These are phyloP conservation scores for Lymantria monacha DNA, from an alignment of 2,888 invertebrate genomes.

Conservation along the genomic window DNA sequence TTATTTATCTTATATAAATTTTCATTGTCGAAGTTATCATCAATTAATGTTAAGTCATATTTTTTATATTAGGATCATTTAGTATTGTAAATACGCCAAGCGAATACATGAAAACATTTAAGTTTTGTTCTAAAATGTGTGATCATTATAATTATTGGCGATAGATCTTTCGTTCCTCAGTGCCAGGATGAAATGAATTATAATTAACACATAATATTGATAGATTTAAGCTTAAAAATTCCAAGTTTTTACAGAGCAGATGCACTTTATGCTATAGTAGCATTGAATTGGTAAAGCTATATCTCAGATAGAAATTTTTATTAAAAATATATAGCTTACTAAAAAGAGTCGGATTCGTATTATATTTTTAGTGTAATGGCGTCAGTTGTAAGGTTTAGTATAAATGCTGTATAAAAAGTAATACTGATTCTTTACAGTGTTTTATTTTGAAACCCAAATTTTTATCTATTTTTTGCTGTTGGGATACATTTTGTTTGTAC, in stretches of 20 bases:
- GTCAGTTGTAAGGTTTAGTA: conserved; percentile 66
- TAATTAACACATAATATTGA: conserved; percentile 42
- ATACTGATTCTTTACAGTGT: conserved; percentile 70
- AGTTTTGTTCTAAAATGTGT: conserved; percentile 29
- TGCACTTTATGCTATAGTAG: conserved; percentile 61
- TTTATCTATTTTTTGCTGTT: too few relatives aligned
- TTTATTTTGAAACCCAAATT: conserved; percentile 44
- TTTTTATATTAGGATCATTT: conserved; percentile 26
- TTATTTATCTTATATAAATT: conserved; percentile 34
- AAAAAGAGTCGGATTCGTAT: conserved; percentile 76
- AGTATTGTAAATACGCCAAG: conserved; percentile 60
- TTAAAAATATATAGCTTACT: conserved; percentile 60
- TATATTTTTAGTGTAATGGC: conserved; percentile 74
- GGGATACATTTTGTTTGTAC: too few relatives aligned
- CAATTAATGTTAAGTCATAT: conserved; percentile 9
- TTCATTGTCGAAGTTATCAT: conserved; percentile 12
- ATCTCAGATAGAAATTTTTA: conserved; percentile 68
- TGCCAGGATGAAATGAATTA: conserved; percentile 37
- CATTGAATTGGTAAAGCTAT: conserved; percentile 52
- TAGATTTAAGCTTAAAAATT: conserved; percentile 55
- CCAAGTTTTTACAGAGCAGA: conserved; percentile 56
- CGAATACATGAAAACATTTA: conserved; percentile 43
- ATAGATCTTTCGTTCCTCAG: conserved; percentile 33
- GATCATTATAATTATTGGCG: conserved; percentile 25
- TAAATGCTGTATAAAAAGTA: conserved; percentile 73